Percentiles rank a stretch among this genome's conserved stretches.
These are phyloP conservation scores for Ictalurus punctatus DNA, from an alignment of 2,113 vertebrate species.

Conservation along the genomic window DNA sequence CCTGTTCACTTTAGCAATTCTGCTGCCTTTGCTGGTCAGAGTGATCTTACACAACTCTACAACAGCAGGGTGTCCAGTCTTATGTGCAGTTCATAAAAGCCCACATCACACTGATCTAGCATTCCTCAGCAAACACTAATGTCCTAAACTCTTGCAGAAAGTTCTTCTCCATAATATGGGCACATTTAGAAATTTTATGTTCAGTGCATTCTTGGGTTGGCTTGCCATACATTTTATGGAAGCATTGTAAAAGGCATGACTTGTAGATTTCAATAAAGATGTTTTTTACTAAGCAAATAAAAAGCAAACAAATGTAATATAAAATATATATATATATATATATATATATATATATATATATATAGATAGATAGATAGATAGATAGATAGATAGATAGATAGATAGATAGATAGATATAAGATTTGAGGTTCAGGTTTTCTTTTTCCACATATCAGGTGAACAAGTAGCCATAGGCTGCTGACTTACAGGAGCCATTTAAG, in stretches of 20 bases:
- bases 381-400: no score
- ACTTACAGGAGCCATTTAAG: constrained; percentile 29
- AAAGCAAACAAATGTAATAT: background rate
- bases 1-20: background rate
- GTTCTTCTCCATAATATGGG: background rate
- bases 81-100: constrained; percentile 14
- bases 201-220: background rate
- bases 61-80: background rate
- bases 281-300: background rate
- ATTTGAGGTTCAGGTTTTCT: background rate
- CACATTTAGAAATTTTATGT: background rate
- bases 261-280: background rate
- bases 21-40: constrained; percentile 17
- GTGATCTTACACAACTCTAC: background rate
- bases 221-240: background rate
- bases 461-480: constrained; percentile 14
- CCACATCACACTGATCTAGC: background rate
- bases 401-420: background rate
- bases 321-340: background rate
- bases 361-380: no score
- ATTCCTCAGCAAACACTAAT: constrained; percentile 12
- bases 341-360: no score
- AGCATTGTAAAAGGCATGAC: background rate
- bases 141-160: background rate
- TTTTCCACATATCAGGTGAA: background rate